These are phyloP conservation scores for Chionis minor DNA, from an alignment of 2,113 vertebrate species.

Conservation along the genomic window DNA sequence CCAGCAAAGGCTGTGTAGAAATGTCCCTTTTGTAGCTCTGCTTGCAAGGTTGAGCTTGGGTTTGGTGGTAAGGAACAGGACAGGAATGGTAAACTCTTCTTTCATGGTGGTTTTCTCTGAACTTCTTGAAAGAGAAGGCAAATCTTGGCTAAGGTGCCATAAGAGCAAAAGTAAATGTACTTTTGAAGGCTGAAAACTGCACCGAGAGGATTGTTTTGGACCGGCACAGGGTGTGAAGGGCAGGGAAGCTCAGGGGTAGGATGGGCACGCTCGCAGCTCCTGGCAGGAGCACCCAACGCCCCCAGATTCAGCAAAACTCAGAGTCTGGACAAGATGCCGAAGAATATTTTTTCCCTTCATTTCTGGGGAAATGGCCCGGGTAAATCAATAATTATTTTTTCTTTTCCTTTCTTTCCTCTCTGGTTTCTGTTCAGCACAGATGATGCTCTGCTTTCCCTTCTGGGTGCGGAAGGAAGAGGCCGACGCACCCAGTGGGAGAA, in stretches of 20 bases:
- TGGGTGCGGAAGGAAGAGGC: neutral
- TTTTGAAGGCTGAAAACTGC: neutral
- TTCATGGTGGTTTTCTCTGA: neutral
- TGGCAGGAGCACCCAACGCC: neutral
- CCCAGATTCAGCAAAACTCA: neutral
- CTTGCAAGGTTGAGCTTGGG: neutral
- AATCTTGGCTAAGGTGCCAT: neutral
- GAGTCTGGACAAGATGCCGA: neutral
- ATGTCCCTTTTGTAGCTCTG: neutral
- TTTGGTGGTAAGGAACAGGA: neutral
- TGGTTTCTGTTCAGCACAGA: neutral
- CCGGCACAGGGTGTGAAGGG: neutral
- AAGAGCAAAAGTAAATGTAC: neutral
- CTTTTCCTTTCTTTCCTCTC: neutral
- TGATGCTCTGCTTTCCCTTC: neutral
- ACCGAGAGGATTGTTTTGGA: neutral
- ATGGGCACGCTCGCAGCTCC: neutral
- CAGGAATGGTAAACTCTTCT: neutral
- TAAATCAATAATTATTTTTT: neutral
- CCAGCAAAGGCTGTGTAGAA: no score
- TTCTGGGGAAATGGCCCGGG: neutral
- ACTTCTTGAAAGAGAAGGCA: neutral
- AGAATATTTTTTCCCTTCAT: neutral
- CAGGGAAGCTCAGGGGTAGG: neutral
- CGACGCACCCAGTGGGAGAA: neutral